phyloP scores from a whole-genome alignment of 2,797 vertebrate species.

The Sparus aurata region DNA sequence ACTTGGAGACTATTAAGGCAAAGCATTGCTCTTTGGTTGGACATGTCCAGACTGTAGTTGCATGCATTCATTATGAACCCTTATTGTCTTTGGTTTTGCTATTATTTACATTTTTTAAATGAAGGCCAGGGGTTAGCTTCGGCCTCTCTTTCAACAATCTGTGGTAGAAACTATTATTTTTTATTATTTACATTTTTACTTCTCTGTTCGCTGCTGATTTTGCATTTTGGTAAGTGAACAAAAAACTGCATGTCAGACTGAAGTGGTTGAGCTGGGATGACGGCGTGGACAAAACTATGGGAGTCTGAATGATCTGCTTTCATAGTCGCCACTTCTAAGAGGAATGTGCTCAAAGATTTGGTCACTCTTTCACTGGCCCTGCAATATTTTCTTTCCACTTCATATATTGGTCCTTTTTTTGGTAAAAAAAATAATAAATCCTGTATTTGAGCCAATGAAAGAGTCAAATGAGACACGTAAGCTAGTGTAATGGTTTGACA shows the following conservation, averaged over 20 bases:
- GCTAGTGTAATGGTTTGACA: conserved; percentile 58
- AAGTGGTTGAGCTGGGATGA: conserved; percentile 85
- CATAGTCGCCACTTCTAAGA: conserved; percentile 78
- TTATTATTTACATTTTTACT: conserved; percentile 87
- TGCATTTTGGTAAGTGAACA: conserved; percentile 91
- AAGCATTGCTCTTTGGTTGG: neutral
- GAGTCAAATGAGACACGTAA: conserved; percentile 68
- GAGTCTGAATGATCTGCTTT: conserved; percentile 81
- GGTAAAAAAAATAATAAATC: neutral
- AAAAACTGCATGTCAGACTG: conserved; percentile 89
- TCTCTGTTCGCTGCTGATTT: conserved; percentile 90
- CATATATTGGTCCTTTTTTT: conserved; percentile 8
- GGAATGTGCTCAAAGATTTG: conserved; percentile 73
- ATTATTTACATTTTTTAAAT: conserved; percentile 39
- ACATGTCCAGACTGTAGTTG: conserved; percentile 19
- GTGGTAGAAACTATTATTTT: conserved; percentile 70
- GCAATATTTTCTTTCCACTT: conserved; percentile 26
- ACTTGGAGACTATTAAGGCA: neutral
- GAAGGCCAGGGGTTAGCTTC: conserved; percentile 37
- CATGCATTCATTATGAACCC: conserved; percentile 46
- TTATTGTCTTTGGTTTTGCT: conserved; percentile 47
- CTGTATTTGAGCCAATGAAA: conserved; percentile 82
- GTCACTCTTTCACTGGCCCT: conserved; percentile 87
- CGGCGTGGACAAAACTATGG: conserved; percentile 66
- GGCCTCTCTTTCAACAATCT: conserved; percentile 55